Conservation (phyloP, 2,113 vertebrate species). For the Salvelinus fontinalis region DNA sequence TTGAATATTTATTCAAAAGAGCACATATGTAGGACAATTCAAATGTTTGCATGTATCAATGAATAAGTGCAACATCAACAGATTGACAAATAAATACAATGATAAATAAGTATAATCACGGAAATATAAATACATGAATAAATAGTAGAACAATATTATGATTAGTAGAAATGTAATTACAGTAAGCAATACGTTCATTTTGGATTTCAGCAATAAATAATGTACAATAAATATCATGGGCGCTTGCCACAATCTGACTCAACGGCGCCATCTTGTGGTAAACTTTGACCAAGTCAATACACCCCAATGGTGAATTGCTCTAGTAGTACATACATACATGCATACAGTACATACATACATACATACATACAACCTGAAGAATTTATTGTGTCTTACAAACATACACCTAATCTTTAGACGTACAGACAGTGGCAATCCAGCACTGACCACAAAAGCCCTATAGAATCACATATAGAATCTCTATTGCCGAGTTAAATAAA, state of each 20-base stretch:
- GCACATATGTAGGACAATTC: too few species aligned
- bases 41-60: neutral
- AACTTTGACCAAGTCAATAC: conserved; percentile 43
- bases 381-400: neutral
- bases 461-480: neutral
- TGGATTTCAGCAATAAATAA: neutral
- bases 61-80: too few species aligned
- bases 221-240: neutral
- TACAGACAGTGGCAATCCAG: too few species aligned
- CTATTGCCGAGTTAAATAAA: too few species aligned
- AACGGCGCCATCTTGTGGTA: conserved; percentile 28
- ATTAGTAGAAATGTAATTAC: neutral
- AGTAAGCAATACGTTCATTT: neutral
- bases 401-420: too few species aligned
- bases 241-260: neutral
- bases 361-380: neutral
- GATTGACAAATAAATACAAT: neutral
- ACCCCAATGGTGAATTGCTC: conserved; percentile 25
- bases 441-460: too few species aligned
- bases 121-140: neutral
- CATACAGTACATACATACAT: conserved; percentile 47
- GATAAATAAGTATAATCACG: conserved; percentile 29
- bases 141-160: conserved; percentile 11
- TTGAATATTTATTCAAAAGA: conserved; percentile 24
- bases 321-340: conserved; percentile 57